Evolutionary conservation across 2,797 vertebrate genomes (phyloP), one percentile per base, ranked within the genome.

Genomic region (Spizella passerina): DNA sequence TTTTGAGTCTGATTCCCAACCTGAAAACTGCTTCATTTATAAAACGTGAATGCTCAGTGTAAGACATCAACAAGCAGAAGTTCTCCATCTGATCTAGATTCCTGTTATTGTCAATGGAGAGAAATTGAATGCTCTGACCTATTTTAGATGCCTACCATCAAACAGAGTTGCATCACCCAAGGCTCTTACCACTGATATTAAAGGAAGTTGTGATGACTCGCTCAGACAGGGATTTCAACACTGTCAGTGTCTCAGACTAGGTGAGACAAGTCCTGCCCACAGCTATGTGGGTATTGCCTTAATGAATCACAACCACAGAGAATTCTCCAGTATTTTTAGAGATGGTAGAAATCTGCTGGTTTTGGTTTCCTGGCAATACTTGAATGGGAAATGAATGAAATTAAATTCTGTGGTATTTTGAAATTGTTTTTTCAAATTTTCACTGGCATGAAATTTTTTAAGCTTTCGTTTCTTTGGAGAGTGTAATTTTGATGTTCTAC

Each of bases 191-290:
- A 5, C 60, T 85, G 89, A 49, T 82, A 49, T 53, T 82, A 70
- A 72, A 87, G 92, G 82, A 93, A 92, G 79, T 80, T 89, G 84
- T 61, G 86, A 91, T 75, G 93, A 93, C 41, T 82, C 6, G 56
- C 79, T 94, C 89, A 94, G 94, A 89, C 82, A 60, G 75, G 72
- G 93, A 95, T 95, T 96, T 94, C 96, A 94, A 89, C 78, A 68
- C 82, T 57, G 82, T 56, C 47, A 75, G 60, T 91, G 84, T 85
- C 86, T 89, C 95, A 91, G 91, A 89, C 82, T 89, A 94, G 93
- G 94, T 93, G 96, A 96, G 87, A 94, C 87, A 75, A 93, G 69
- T 86, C 79, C 94, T 94, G 76, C 91, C 93, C 89, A 93, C 95
- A 93, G 86, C 79, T 91, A 59, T 84, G 78, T 85, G 90, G 78